phyloP scores from a whole-genome alignment of 2,888 invertebrate species.

The Azorinus chamasolen region DNA sequence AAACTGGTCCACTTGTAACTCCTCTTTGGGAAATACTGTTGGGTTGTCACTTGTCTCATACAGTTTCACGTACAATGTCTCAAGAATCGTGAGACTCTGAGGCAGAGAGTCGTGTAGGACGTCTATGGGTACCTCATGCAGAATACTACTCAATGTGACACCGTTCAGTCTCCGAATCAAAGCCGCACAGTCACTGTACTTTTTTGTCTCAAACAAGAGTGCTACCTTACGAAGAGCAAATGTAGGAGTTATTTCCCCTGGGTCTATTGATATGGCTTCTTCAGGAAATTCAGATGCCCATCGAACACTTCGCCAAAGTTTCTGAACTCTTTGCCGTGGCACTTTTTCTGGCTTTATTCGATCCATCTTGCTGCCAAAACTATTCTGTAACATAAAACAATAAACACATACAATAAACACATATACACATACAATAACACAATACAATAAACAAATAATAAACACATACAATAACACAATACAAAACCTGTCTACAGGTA shows the following conservation, averaged over 20 bases:
- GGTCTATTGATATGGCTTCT: slow-evolving; percentile 73
- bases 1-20: slow-evolving; percentile 91
- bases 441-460: too few species aligned
- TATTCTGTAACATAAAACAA: slow-evolving; percentile 29
- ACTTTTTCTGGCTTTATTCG: slow-evolving; percentile 70
- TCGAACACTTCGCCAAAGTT: slow-evolving; percentile 75
- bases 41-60: slow-evolving; percentile 85
- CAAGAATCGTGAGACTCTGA: slow-evolving; percentile 94
- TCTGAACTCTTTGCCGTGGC: slow-evolving; percentile 73
- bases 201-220: slow-evolving; percentile 93
- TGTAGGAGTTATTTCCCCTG: slow-evolving; percentile 87
- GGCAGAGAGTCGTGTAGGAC: slow-evolving; percentile 95
- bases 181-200: slow-evolving; percentile 96
- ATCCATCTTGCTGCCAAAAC: slow-evolving; percentile 63
- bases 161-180: slow-evolving; percentile 93
- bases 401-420: not conserved
- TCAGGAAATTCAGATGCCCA: slow-evolving; percentile 77
- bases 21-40: slow-evolving; percentile 85
- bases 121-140: slow-evolving; percentile 93
- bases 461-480: too few species aligned
- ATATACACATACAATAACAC: too few species aligned
- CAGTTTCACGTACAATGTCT: slow-evolving; percentile 91
- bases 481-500: too few species aligned
- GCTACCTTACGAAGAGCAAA: slow-evolving; percentile 89
- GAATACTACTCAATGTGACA: slow-evolving; percentile 90